phyloP scores from a whole-genome alignment of 2,888 invertebrate genomes.

The Cacoxenus indagator region DNA sequence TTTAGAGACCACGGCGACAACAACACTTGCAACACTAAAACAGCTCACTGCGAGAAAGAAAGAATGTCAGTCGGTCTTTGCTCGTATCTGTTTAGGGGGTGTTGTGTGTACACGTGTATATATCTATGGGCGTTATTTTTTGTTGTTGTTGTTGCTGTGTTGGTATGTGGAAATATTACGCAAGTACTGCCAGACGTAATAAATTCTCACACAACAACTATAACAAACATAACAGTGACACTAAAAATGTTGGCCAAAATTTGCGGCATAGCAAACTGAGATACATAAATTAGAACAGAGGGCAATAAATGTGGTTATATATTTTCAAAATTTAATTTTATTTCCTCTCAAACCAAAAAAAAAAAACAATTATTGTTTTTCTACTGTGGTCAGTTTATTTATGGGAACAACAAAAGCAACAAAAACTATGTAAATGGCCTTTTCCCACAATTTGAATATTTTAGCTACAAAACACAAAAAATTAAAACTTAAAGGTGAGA shows the following conservation, averaged over 20 bases:
- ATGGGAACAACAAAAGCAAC: constrained; percentile 30
- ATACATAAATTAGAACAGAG: not conserved
- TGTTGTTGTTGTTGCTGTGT: not conserved
- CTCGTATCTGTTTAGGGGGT: not conserved
- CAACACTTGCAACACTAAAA: not conserved
- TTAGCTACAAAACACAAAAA: not conserved
- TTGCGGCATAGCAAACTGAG: not conserved
- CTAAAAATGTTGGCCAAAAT: not conserved
- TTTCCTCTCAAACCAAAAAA: not conserved
- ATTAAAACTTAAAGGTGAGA: not conserved
- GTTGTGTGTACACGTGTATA: not conserved
- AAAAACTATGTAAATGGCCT: constrained; percentile 36
- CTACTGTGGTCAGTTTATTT: not conserved
- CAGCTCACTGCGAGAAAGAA: constrained; percentile 23
- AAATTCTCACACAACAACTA: constrained; percentile 8
- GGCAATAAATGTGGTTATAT: not conserved
- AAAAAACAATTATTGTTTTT: not conserved
- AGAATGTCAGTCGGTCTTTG: not conserved
- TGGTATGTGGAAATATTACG: not conserved
- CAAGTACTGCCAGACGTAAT: constrained; percentile 11
- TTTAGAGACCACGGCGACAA: constrained; percentile 17
- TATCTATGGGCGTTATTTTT: not conserved
- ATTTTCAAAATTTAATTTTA: not conserved
- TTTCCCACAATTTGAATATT: constrained; percentile 64
- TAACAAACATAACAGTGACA: not conserved